Evolutionary conservation across 2,797 vertebrate genomes (phyloP).

Genomic region (Sparus aurata): DNA sequence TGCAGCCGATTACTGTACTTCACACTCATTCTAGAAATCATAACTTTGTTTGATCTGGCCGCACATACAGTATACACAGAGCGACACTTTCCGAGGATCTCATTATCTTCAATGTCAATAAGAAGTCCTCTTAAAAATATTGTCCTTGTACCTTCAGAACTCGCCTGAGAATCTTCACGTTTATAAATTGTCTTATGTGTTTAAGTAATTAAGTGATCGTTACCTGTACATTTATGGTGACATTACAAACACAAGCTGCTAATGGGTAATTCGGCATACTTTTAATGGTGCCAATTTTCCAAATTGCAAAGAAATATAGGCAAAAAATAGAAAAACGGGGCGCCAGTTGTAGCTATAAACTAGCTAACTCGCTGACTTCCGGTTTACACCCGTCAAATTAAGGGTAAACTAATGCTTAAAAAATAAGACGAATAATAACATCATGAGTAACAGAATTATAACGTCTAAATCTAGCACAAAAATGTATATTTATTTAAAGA

Average conservation of each 20-base stretch:
- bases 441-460: too few species aligned
- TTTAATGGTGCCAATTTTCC: not conserved
- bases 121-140: not conserved
- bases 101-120: not conserved
- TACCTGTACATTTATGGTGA: fast-evolving
- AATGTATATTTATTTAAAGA: too few species aligned
- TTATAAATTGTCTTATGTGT: not conserved
- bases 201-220: not conserved
- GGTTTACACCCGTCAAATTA: not conserved
- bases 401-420: not conserved
- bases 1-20: not conserved
- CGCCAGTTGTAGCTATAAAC: not conserved
- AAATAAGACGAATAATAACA: not conserved
- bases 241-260: not conserved
- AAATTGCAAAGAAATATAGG: not conserved
- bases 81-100: not conserved
- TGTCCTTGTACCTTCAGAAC: not conserved
- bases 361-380: not conserved
- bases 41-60: not conserved
- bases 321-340: not conserved
- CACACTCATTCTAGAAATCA: not conserved
- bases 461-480: not conserved
- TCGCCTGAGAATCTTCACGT: fast-evolving
- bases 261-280: not conserved
- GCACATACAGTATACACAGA: too few species aligned